phyloP scores from a whole-genome alignment of 2,113 vertebrate genomes.

The Anseranas semipalmata region DNA sequence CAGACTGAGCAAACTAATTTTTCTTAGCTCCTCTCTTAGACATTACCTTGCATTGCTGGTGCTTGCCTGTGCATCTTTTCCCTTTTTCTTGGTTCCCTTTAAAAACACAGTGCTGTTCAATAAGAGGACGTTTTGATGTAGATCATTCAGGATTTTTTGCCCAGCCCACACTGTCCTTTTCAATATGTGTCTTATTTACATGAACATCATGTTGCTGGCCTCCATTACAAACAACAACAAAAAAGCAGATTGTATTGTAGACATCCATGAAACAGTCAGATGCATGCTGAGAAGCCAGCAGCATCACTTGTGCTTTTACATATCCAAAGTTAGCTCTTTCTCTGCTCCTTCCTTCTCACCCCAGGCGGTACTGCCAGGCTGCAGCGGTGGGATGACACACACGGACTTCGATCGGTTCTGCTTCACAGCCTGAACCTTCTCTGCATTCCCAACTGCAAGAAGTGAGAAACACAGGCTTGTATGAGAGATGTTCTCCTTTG shows the following conservation, averaged over 20 bases:
- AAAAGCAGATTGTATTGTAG: background rate
- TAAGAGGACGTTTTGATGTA: fast-evolving
- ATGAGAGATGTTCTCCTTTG: background rate
- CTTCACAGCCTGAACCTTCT: background rate
- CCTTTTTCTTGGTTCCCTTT: background rate
- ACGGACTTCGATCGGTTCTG: constrained; percentile 1
- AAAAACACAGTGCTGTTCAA: background rate
- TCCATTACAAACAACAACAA: background rate
- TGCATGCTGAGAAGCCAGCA: fast-evolving
- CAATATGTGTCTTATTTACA: background rate
- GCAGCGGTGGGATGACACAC: background rate
- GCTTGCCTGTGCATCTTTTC: background rate
- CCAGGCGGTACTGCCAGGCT: fast-evolving
- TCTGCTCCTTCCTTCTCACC: background rate
- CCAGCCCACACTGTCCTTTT: background rate
- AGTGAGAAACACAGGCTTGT: background rate
- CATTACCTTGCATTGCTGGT: background rate
- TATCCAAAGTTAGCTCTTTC: background rate
- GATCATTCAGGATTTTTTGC: fast-evolving
- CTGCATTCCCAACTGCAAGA: background rate
- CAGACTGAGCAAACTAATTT: background rate
- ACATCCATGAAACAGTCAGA: background rate
- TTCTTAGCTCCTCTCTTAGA: background rate
- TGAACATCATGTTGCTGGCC: background rate
- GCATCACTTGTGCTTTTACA: background rate